Base-by-base conservation (phyloP, 1,140 invertebrate species). In the Caenorhabditis inopinata region DNA sequence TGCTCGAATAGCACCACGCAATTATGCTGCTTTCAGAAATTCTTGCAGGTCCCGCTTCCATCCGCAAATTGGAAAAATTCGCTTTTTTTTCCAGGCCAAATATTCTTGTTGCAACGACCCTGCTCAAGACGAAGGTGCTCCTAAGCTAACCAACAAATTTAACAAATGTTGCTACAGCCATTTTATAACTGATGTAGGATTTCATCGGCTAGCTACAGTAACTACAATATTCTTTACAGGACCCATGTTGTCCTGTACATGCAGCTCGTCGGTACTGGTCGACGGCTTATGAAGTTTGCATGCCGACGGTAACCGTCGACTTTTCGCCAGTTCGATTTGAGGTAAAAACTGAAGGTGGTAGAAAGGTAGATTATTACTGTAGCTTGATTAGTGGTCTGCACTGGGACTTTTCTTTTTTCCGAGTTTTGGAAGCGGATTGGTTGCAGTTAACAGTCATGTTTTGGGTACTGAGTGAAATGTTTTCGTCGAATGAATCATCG, bases 1-100 rank as follows among this genome's bases (percentile, higher is more conserved):
- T 88, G 87, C 73, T 86, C 86, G 2, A 88, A 88, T 51, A 74
- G 79, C 6, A 88, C 87, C 3, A 45, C 48, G 1, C 87, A 88
- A 74, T 53, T 88, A 12, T 88, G 87, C 38, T 88, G 87, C 74
- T 85, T 88, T 46, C 87, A 88, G 62, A 86, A 86, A 38, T 88
- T 88, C 73, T 74, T 88, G 18, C 87, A 87, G 85, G 85, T 87
- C n/a, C n/a, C n/a, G n/a, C n/a, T n/a, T 42, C 38, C 38, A 42
- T 5, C 38, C 38, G 14, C n/a, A n/a, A n/a, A n/a, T n/a, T n/a
- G n/a, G n/a, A n/a, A n/a, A n/a, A n/a, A n/a, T n/a, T n/a, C n/a
- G n/a, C n/a, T n/a, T n/a, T 32, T 14, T 6, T 18, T 62, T 86
- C 58, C 42, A 86, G 84, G 80, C 87, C 21, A 87, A 88, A 77